phyloP scores from a whole-genome alignment of 2,113 vertebrate species.

The Cochlearius cochlearius region DNA sequence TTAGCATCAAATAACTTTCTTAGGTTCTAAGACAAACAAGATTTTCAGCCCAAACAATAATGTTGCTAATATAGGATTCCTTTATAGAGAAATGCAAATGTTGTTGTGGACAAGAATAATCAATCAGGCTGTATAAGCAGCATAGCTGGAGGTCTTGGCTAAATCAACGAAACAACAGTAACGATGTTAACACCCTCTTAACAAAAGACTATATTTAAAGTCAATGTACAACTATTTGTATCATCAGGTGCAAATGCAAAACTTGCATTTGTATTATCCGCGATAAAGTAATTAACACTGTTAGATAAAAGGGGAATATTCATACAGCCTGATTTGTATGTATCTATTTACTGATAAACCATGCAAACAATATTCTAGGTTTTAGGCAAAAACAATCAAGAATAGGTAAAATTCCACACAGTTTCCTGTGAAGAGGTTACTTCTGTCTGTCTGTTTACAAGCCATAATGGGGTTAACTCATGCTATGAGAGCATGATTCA shows the following conservation, averaged over 20 bases:
- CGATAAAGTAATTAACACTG: background rate
- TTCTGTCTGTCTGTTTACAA: background rate
- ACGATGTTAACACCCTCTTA: background rate
- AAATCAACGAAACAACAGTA: background rate
- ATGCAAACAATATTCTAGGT: background rate
- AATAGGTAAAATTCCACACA: background rate
- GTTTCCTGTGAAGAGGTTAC: background rate
- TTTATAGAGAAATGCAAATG: background rate
- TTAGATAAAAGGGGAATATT: background rate
- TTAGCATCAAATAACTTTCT: background rate
- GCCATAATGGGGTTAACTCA: background rate
- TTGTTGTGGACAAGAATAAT: background rate
- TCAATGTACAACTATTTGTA: background rate
- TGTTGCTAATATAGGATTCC: background rate
- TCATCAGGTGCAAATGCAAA: background rate
- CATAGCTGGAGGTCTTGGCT: background rate
- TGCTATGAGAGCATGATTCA: background rate
- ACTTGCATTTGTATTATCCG: background rate
- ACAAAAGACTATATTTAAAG: background rate
- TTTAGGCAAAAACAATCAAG: background rate
- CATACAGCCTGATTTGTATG: rapidly evolving
- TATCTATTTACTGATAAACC: background rate
- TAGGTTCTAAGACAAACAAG: background rate
- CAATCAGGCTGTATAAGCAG: background rate
- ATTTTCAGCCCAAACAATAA: background rate